These are phyloP conservation scores for Australoheros facetus DNA, from an alignment of 2,797 vertebrate genomes.

Conservation along the genomic window DNA sequence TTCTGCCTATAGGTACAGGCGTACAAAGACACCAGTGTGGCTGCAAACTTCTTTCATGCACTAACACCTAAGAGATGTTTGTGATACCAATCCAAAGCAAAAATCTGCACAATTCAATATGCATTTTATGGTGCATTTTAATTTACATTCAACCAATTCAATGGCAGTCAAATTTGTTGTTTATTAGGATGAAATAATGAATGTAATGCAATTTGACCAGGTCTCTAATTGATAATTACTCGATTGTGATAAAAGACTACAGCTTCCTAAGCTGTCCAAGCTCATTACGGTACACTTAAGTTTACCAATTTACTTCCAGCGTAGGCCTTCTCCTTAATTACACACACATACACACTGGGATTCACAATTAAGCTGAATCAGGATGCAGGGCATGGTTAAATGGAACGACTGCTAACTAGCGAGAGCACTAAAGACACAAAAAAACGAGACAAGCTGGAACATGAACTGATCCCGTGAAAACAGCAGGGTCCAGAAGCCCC, in stretches of 20 bases:
- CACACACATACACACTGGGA: constrained; percentile 60
- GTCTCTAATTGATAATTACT: constrained; percentile 29
- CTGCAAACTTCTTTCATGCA: not conserved
- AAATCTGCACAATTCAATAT: not conserved
- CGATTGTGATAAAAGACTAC: constrained; percentile 26
- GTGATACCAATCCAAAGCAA: not conserved
- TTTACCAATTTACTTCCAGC: constrained; percentile 56
- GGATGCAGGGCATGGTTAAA: constrained; percentile 52
- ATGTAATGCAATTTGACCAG: not conserved
- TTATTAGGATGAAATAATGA: not conserved
- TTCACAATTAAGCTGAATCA: constrained; percentile 80
- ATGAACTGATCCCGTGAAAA: constrained; percentile 61
- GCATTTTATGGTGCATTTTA: not conserved
- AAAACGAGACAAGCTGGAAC: constrained; percentile 70
- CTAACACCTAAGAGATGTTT: not conserved
- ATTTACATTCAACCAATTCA: not conserved
- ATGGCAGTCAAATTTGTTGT: not conserved
- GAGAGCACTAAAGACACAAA: constrained; percentile 14
- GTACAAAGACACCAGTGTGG: not conserved
- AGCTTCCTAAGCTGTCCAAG: constrained; percentile 38
- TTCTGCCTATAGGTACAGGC: not conserved
- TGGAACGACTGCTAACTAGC: constrained; percentile 55
- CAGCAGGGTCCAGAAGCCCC: constrained; percentile 44
- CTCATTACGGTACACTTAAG: constrained; percentile 43
- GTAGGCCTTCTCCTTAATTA: constrained; percentile 62